A percentile compares a stretch with the other conserved stretches of the same genome.
Evolutionary conservation across 2,113 vertebrate genomes (phyloP).

Genomic region (Dasyurus viverrinus): DNA sequence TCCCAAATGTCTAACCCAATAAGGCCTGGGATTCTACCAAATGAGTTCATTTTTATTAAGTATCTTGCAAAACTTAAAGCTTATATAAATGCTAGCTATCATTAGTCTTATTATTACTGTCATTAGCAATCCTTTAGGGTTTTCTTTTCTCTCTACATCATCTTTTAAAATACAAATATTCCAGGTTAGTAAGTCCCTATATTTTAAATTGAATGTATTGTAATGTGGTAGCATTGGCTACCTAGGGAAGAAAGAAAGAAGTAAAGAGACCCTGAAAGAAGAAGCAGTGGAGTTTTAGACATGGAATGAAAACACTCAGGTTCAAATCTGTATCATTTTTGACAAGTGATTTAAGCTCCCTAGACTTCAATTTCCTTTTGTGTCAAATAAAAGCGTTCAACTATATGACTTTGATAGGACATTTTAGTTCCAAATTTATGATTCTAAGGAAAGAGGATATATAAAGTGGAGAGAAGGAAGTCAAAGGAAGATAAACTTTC

Average conservation of each 20-base stretch:
- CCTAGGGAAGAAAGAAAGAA: slow-evolving; percentile 7
- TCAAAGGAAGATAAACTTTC: slow-evolving; percentile 21
- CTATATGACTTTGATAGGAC: not conserved
- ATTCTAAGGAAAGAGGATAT: not conserved
- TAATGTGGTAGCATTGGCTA: not conserved
- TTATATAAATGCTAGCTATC: not conserved
- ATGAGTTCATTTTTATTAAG: not conserved
- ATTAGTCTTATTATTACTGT: not conserved
- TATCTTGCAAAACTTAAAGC: not conserved
- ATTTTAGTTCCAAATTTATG: not conserved
- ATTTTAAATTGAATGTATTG: not conserved
- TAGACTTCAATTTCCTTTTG: not conserved
- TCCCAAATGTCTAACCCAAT: not conserved
- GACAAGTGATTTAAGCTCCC: not conserved
- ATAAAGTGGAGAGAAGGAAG: not conserved
- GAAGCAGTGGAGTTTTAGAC: not conserved
- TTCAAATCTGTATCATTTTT: not conserved
- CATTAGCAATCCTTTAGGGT: not conserved
- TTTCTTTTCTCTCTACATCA: slow-evolving; percentile 9
- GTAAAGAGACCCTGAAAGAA: not conserved
- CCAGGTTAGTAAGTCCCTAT: slow-evolving; percentile 20
- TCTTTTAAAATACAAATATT: slow-evolving; percentile 20
- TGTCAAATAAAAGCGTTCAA: not conserved
- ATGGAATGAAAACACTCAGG: not conserved
- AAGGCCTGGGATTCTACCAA: not conserved